phyloP scores from a whole-genome alignment of 2,888 invertebrate genomes.

The Hydrotaea cyrtoneurina region DNA sequence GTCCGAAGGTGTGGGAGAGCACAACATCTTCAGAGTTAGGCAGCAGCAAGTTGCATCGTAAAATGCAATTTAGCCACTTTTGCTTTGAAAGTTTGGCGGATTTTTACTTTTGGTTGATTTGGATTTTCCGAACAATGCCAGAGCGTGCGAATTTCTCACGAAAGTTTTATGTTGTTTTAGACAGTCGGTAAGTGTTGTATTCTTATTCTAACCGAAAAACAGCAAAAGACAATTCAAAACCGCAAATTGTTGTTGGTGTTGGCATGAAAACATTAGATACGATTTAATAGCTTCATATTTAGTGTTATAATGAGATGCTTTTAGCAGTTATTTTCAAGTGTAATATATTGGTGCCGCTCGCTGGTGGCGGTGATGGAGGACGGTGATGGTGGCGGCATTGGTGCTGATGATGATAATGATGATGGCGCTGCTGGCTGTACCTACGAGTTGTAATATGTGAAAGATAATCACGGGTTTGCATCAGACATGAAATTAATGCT shows the following conservation, averaged over 20 bases:
- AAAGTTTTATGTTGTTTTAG: slow-evolving; percentile 54
- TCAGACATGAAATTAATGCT: slow-evolving; percentile 16
- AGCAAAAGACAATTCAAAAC: neutral
- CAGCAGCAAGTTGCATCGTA: slow-evolving; percentile 21
- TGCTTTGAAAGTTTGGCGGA: neutral
- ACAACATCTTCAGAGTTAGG: neutral
- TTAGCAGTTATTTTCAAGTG: slow-evolving; percentile 35
- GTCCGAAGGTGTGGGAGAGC: neutral
- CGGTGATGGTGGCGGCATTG: neutral
- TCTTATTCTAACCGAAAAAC: neutral
- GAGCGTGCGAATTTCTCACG: slow-evolving; percentile 70
- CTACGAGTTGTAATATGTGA: slow-evolving; percentile 23
- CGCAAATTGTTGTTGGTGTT: neutral
- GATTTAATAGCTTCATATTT: slow-evolving; percentile 53
- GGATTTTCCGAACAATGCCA: slow-evolving; percentile 46
- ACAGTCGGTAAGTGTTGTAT: too few species aligned
- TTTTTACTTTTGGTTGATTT: neutral
- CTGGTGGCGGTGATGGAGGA: neutral
- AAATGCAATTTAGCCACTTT: slow-evolving; percentile 37
- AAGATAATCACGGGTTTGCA: slow-evolving; percentile 27
- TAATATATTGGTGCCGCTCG: neutral
- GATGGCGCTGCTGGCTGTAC: too few species aligned
- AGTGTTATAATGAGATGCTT: slow-evolving; percentile 57
- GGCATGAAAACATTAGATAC: slow-evolving; percentile 12
- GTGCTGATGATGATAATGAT: neutral